Percentiles rank a stretch among this genome's conserved stretches.
Evolutionary conservation across 2,888 invertebrate genomes (phyloP).

Genomic region (Boloria euphrosyne): DNA sequence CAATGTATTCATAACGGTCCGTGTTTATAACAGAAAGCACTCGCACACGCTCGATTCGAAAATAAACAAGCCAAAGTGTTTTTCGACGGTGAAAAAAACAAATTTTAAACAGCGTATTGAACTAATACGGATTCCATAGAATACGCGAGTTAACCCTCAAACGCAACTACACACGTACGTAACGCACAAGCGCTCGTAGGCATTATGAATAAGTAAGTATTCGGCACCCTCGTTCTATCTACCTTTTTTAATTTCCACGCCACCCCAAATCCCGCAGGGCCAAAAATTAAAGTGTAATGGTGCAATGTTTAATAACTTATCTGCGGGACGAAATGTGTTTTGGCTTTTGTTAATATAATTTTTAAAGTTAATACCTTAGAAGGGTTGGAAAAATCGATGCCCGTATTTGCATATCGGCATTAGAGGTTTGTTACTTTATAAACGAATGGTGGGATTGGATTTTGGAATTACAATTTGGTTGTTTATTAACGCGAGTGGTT

Average conservation of each 20-base stretch:
- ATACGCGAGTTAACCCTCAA: conserved; percentile 32
- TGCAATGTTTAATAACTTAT: conserved; percentile 79
- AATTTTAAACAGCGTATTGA: conserved; percentile 51
- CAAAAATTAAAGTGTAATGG: conserved; percentile 80
- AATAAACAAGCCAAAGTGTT: conserved; percentile 73
- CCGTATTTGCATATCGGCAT: conserved; percentile 30
- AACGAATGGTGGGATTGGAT: background rate
- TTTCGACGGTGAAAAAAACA: conserved; percentile 57
- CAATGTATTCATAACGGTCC: conserved; percentile 50
- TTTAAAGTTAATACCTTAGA: conserved; percentile 64
- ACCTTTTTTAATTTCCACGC: conserved; percentile 62
- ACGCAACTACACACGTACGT: background rate
- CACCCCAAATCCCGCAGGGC: conserved; percentile 73
- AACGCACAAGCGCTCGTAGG: conserved; percentile 9
- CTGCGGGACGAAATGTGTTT: conserved; percentile 72
- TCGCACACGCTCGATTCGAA: conserved; percentile 66
- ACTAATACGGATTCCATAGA: conserved; percentile 37
- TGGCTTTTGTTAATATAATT: conserved; percentile 76
- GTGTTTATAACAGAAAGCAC: conserved; percentile 65
- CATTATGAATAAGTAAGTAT: conserved; percentile 71
- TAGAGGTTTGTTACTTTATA: conserved; percentile 12
- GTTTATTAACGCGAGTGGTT: background rate
- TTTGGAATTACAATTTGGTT: background rate
- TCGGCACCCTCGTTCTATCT: conserved; percentile 53
- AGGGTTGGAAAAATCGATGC: conserved; percentile 51